These are phyloP conservation scores for Myiagra hebetior DNA, from an alignment of 2,113 vertebrate genomes.

Conservation along the genomic window DNA sequence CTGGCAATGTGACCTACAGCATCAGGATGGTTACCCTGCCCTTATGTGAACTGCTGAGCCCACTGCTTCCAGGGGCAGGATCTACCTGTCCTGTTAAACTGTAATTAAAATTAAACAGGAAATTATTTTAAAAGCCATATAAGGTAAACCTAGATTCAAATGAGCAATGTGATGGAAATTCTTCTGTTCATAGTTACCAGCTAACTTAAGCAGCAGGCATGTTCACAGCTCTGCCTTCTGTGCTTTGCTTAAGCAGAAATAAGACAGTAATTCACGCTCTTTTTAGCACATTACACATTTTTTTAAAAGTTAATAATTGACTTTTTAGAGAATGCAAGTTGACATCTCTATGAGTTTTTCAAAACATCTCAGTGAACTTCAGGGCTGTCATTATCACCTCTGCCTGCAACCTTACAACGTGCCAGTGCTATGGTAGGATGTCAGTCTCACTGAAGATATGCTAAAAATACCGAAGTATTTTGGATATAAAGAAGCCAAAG, in stretches of 20 bases:
- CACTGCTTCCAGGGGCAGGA: background rate
- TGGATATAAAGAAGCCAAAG: slow-evolving; percentile 7
- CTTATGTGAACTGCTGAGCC: background rate
- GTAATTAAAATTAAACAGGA: background rate
- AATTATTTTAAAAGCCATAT: background rate
- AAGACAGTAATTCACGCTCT: background rate
- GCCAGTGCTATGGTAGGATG: background rate
- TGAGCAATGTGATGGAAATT: background rate
- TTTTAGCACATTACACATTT: background rate
- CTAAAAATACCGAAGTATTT: slow-evolving; percentile 47
- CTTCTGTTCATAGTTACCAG: background rate
- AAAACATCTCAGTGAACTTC: background rate
- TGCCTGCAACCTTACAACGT: background rate
- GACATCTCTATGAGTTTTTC: background rate
- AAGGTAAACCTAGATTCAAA: background rate
- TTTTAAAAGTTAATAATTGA: background rate
- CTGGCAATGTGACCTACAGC: background rate
- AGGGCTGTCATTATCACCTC: slow-evolving; percentile 11
- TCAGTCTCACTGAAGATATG: slow-evolving; percentile 9
- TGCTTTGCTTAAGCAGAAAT: background rate
- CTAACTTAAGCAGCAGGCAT: background rate
- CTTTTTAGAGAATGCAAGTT: background rate
- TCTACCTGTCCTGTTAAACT: background rate
- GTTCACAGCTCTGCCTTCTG: background rate
- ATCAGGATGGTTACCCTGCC: background rate